phyloP scores from a whole-genome alignment of 1,140 invertebrate species.

The Cyphomyrmex costatus region DNA sequence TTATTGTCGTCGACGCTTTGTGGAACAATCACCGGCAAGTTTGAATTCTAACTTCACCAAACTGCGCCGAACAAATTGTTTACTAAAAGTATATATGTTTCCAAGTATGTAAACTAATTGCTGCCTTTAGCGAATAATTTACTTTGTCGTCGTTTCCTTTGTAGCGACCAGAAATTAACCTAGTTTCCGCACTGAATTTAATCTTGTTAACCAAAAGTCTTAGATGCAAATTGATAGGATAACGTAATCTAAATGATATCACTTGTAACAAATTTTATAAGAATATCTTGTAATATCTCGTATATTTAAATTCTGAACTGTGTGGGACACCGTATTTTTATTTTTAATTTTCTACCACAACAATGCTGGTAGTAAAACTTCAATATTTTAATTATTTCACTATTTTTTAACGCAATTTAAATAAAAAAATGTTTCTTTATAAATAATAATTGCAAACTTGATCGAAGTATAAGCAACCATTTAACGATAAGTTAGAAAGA shows the following conservation, averaged over 20 bases:
- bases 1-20: constrained; percentile 30
- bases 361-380: too few species aligned
- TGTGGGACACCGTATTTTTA: too few species aligned
- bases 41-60: constrained; percentile 16
- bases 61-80: constrained; percentile 10
- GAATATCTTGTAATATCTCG: not conserved
- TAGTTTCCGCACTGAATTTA: not conserved
- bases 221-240: not conserved
- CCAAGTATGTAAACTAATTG: constrained; percentile 44
- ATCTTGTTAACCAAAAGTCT: not conserved
- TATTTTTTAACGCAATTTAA: too few species aligned
- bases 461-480: too few species aligned
- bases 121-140: constrained; percentile 27
- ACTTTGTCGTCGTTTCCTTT: constrained; percentile 9
- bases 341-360: too few species aligned
- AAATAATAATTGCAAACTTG: too few species aligned
- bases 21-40: constrained; percentile 30
- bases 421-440: too few species aligned
- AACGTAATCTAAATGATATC: not conserved
- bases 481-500: too few species aligned
- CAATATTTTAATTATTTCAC: too few species aligned
- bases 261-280: not conserved
- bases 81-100: constrained; percentile 25
- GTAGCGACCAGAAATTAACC: constrained; percentile 22
- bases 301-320: too few species aligned